Percentiles rank a stretch among this genome's conserved stretches.
phyloP scores from a whole-genome alignment of 2,113 vertebrate genomes.

The Lethenteron reissneri region DNA sequence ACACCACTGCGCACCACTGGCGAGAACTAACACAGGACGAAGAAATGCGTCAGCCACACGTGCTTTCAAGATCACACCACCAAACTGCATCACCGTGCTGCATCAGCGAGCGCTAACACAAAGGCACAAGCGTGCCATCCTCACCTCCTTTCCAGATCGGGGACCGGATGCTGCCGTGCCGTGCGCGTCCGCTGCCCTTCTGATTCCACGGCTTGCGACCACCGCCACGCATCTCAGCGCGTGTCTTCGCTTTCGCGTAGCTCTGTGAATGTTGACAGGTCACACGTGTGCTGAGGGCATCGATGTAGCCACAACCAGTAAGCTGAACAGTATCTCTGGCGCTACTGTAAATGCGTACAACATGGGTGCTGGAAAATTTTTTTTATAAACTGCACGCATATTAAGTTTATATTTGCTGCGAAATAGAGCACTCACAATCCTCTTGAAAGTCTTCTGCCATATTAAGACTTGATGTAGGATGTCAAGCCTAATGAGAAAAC shows the following conservation, averaged over 20 bases:
- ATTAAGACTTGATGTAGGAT: conserved; percentile 37
- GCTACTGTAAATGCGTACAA: no score
- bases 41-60: not conserved
- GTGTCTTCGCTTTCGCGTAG: conserved; percentile 40
- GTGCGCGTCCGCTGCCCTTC: conserved; percentile 45
- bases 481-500: conserved; percentile 29
- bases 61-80: not conserved
- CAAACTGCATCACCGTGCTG: not conserved
- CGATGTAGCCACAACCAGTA: no score
- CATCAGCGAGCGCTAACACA: not conserved
- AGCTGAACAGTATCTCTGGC: no score
- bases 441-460: conserved; percentile 60
- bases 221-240: conserved; percentile 51
- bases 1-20: no score
- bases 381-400: not conserved
- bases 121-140: no score
- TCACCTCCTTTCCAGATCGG: conserved; percentile 57
- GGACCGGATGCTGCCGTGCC: conserved; percentile 57
- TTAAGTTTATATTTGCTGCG: conserved; percentile 4
- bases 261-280: conserved; percentile 24
- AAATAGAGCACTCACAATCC: conserved; percentile 34
- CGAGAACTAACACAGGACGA: not conserved
- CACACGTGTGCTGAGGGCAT: no score
- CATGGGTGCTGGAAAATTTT: no score
- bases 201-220: conserved; percentile 56